Evolutionary conservation across 2,888 invertebrate genomes (phyloP).

Genomic region (Ormyrus rosae): DNA sequence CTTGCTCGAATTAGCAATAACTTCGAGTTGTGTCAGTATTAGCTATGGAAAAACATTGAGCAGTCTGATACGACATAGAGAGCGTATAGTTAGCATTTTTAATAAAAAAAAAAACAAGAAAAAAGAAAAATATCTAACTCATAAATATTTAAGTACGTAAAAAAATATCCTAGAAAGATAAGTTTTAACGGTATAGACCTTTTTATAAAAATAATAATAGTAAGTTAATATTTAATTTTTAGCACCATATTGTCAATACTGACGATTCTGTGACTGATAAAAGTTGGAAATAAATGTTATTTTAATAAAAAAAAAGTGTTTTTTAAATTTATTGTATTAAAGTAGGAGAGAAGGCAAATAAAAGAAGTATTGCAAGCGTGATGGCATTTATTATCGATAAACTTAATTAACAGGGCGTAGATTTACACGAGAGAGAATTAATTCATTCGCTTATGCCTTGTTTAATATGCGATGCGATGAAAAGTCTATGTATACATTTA

Average conservation of each 20-base stretch:
- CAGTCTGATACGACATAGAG: conserved; percentile 25
- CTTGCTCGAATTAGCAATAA: conserved; percentile 11
- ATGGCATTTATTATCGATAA: conserved; percentile 76
- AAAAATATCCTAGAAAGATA: conserved; percentile 5
- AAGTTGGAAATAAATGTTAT: conserved; percentile 57
- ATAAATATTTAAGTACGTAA: conserved; percentile 7
- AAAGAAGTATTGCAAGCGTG: conserved; percentile 70
- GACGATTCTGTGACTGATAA: conserved; percentile 50
- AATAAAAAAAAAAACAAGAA: conserved; percentile 19
- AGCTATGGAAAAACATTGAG: not conserved
- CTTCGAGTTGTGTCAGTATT: conserved; percentile 40
- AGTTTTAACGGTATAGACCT: conserved; percentile 21
- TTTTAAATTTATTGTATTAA: conserved; percentile 8
- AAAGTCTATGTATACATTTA: conserved; percentile 70
- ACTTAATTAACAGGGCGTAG: conserved; percentile 75
- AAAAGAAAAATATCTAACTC: conserved; percentile 9
- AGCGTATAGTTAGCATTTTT: conserved; percentile 22
- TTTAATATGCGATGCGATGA: conserved; percentile 68
- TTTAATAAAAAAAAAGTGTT: conserved; percentile 50
- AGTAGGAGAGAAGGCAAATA: conserved; percentile 19
- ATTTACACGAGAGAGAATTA: conserved; percentile 74
- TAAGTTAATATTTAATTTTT: conserved; percentile 31
- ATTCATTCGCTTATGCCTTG: conserved; percentile 69
- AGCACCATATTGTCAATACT: conserved; percentile 40
- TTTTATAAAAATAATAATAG: conserved; percentile 44